Percentiles rank a stretch among this genome's conserved stretches.
These are phyloP conservation scores for Toxotes jaculatrix DNA, from an alignment of 2,113 vertebrate species.

Conservation along the genomic window DNA sequence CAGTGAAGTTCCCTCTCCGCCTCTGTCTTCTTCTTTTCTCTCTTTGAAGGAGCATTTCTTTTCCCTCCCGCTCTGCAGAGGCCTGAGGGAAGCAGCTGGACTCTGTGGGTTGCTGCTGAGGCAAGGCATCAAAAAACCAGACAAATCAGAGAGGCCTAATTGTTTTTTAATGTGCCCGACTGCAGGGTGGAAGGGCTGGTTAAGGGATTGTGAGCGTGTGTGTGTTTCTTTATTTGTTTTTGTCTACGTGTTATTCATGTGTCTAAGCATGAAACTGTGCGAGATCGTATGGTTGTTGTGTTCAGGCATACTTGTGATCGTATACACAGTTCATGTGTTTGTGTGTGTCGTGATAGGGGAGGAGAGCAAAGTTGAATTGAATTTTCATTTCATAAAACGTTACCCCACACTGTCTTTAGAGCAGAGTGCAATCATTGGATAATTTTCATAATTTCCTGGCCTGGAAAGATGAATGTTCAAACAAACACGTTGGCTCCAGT, in stretches of 20 bases:
- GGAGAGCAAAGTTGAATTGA: conserved; percentile 1
- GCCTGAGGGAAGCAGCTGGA: conserved; percentile 65
- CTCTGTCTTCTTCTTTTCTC: conserved; percentile 1
- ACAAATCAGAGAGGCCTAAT: conserved; percentile 74
- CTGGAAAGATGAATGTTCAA: conserved; percentile 34
- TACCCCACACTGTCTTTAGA: neutral
- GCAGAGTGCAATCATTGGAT: conserved; percentile 19
- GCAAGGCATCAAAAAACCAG: conserved; percentile 53
- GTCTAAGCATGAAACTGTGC: neutral
- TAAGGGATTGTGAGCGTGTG: conserved; percentile 4
- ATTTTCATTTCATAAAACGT: conserved; percentile 26
- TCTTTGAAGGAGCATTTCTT: conserved; percentile 18
- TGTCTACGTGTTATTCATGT: neutral
- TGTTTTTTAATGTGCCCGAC: conserved; percentile 77
- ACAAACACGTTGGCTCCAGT: neutral
- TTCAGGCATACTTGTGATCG: neutral
- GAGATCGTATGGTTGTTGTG: neutral
- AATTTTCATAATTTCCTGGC: conserved; percentile 38
- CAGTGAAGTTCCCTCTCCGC: conserved; percentile 17
- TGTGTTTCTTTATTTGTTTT: conserved; percentile 25
- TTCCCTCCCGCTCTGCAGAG: conserved; percentile 23
- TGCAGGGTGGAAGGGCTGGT: conserved; percentile 19
- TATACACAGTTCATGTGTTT: neutral
- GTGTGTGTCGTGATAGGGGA: neutral
- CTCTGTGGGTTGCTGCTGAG: conserved; percentile 54